These are phyloP conservation scores for Aotus griseimembra DNA, from an alignment of 2,797 vertebrate species.

Conservation along the genomic window DNA sequence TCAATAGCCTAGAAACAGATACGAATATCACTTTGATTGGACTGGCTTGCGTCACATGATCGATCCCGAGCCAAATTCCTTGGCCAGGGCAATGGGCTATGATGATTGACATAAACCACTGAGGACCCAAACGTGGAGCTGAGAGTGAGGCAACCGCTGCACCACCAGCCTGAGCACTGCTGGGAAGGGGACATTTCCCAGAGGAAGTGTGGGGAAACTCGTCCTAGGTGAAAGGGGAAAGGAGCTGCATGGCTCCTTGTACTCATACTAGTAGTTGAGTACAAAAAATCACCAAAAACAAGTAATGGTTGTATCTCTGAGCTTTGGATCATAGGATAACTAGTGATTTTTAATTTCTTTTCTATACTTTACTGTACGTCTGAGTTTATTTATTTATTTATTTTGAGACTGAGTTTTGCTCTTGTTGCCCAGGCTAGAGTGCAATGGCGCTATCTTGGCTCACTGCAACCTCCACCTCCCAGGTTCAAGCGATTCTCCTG, in stretches of 20 bases:
- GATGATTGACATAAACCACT: background rate
- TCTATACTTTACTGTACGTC: background rate
- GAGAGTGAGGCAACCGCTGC: background rate
- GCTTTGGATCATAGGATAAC: background rate
- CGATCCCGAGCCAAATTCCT: background rate
- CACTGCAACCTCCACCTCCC: background rate
- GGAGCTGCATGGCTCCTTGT: background rate
- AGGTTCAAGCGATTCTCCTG: background rate
- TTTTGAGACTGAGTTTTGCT: background rate
- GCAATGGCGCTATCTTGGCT: background rate
- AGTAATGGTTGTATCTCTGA: background rate
- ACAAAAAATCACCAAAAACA: background rate
- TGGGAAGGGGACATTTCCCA: background rate
- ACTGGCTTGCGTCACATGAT: background rate
- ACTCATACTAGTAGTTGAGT: background rate
- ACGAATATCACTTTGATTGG: background rate
- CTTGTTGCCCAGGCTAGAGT: background rate
- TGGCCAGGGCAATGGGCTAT: background rate
- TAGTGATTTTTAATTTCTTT: background rate
- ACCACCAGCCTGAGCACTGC: background rate
- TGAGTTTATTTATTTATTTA: background rate
- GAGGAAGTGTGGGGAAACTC: background rate
- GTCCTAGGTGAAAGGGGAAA: background rate
- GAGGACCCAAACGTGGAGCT: background rate
- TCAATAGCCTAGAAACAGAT: background rate